Conservation (phyloP, 2,113 vertebrate genomes). For the Muscicapa adusta region DNA sequence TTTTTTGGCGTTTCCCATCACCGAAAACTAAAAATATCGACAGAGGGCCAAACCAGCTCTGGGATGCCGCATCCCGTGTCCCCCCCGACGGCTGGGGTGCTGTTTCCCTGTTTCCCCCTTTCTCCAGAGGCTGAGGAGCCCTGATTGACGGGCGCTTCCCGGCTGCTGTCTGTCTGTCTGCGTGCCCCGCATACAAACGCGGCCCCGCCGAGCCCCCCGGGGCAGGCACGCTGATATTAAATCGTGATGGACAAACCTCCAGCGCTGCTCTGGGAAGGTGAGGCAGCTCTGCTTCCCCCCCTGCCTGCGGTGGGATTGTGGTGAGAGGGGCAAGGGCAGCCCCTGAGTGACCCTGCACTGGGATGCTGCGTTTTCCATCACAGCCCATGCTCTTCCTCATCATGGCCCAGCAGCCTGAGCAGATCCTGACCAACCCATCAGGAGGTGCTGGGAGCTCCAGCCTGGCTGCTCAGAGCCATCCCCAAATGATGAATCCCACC, state of each 20-base stretch:
- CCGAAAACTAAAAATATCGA: neutral
- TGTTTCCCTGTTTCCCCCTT: neutral
- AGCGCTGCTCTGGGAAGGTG: neutral
- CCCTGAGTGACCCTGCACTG: accelerated
- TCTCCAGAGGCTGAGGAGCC: neutral
- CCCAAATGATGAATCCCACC: neutral
- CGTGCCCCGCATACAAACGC: slow-evolving; percentile 9
- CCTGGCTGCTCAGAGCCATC: neutral
- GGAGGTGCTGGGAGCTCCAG: neutral
- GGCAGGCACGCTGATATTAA: neutral
- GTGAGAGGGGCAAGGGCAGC: neutral
- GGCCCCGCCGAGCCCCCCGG: neutral
- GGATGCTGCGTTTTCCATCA: neutral
- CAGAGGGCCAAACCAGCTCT: neutral
- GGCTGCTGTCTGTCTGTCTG: slow-evolving; percentile 45
- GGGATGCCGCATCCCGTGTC: accelerated
- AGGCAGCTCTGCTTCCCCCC: neutral
- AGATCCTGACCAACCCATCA: neutral
- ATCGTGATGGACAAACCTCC: neutral
- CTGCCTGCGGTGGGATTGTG: neutral
- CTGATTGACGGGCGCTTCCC: slow-evolving; percentile 54
- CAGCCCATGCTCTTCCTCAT: neutral
- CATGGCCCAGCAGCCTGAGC: neutral
- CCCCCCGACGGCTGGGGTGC: neutral
- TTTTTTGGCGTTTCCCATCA: neutral